Evolutionary conservation across 2,113 vertebrate genomes (phyloP).

Genomic region (Caranx melampygus): DNA sequence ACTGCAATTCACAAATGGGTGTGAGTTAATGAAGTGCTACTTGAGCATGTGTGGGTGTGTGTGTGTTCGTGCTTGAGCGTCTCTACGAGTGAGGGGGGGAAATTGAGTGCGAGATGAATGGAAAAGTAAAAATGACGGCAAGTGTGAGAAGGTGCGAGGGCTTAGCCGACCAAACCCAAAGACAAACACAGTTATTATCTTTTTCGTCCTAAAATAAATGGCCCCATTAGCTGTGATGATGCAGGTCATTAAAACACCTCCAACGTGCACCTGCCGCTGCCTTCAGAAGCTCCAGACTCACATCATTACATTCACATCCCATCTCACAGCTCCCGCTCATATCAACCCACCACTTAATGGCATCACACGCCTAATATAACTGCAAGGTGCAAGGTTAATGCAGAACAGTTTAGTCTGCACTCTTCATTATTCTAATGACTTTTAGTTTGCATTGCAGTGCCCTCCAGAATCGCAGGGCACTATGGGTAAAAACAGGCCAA

Average conservation of each 20-base stretch:
- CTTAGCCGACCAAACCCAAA: neutral
- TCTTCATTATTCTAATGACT: conserved; percentile 53
- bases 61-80: neutral
- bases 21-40: conserved; percentile 19
- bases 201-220: conserved; percentile 43
- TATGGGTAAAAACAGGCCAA: neutral
- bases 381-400: conserved; percentile 65
- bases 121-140: neutral
- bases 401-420: conserved; percentile 29
- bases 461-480: conserved; percentile 23
- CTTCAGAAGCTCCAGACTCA: conserved; percentile 53
- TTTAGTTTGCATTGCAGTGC: conserved; percentile 20
- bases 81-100: neutral
- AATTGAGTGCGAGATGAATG: neutral
- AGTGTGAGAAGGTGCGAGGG: conserved; percentile 8
- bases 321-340: conserved; percentile 51
- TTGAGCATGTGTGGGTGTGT: neutral
- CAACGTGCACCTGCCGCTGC: conserved; percentile 41
- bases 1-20: neutral
- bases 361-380: conserved; percentile 56
- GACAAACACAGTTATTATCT: conserved; percentile 47
- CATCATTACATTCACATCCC: conserved; percentile 62
- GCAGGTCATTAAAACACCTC: conserved; percentile 56
- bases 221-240: conserved; percentile 47
- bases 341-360: conserved; percentile 52